Conservation (phyloP, 1,140 invertebrate species). For the Berghia stephanieae region DNA sequence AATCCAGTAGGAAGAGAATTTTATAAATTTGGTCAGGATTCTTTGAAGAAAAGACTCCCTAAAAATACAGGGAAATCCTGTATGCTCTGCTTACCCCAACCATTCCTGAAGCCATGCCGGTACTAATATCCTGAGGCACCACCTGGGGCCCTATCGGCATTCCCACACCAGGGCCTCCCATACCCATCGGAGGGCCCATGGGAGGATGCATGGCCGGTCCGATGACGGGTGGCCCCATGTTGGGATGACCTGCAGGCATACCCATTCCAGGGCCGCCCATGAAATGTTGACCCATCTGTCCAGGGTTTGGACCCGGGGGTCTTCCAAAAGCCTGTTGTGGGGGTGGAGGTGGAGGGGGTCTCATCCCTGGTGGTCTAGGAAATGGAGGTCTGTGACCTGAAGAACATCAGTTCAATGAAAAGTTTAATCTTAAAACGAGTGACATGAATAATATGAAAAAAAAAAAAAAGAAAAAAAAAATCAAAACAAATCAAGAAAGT, state of each 20-base stretch:
- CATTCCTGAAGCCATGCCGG: too few species aligned
- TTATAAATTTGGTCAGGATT: too few species aligned
- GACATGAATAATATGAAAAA: too few species aligned
- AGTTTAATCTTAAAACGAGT: too few species aligned
- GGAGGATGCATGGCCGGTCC: neutral
- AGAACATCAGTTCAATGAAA: too few species aligned
- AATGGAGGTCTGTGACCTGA: constrained; percentile 36
- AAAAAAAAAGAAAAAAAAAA: too few species aligned
- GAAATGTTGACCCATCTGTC: constrained; percentile 27
- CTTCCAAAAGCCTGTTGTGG: neutral
- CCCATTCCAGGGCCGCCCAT: constrained; percentile 17
- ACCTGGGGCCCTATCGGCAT: constrained; percentile 19
- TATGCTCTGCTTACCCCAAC: too few species aligned
- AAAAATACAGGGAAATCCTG: too few species aligned
- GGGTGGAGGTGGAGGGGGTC: neutral
- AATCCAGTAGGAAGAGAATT: too few species aligned
- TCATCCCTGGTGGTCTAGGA: constrained; percentile 45
- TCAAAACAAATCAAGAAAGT: too few species aligned
- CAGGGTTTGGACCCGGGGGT: neutral
- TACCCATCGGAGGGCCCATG: constrained; percentile 31
- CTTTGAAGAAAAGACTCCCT: too few species aligned
- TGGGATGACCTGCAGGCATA: neutral
- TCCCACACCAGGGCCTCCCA: constrained; percentile 25
- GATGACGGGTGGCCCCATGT: neutral
- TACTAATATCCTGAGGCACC: constrained; percentile 31